These are phyloP conservation scores for Pluvialis apricaria DNA, from an alignment of 2,113 vertebrate species.

Conservation along the genomic window DNA sequence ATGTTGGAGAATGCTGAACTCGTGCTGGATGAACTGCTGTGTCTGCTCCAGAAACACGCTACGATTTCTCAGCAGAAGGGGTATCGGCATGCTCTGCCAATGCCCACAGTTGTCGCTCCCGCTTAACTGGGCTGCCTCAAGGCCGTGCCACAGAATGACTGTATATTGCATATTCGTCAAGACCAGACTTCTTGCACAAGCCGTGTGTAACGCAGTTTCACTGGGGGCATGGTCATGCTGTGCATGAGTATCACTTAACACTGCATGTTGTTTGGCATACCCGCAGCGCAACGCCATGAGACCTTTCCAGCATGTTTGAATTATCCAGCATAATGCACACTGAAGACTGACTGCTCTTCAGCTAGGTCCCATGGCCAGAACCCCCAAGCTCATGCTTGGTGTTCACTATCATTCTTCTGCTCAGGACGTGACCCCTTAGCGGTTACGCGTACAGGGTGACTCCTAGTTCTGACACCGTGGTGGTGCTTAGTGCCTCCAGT, in stretches of 20 bases:
- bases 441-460: background rate
- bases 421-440: background rate
- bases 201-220: background rate
- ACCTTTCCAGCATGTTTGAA: background rate
- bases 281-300: rapidly evolving
- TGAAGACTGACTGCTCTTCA: background rate
- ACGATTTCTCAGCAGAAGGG: background rate
- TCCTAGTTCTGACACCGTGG: background rate
- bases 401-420: background rate
- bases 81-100: background rate
- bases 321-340: background rate
- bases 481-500: background rate
- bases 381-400: background rate
- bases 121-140: background rate
- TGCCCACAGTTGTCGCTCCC: background rate
- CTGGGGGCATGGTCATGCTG: background rate
- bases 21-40: rapidly evolving
- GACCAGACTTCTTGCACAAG: background rate
- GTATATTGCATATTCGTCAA: background rate
- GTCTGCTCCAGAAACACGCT: background rate
- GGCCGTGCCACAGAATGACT: background rate
- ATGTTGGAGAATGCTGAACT: background rate
- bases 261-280: background rate
- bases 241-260: background rate
- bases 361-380: background rate